phyloP scores from a whole-genome alignment of 1,140 invertebrate species.

The Drosophila takahashii region DNA sequence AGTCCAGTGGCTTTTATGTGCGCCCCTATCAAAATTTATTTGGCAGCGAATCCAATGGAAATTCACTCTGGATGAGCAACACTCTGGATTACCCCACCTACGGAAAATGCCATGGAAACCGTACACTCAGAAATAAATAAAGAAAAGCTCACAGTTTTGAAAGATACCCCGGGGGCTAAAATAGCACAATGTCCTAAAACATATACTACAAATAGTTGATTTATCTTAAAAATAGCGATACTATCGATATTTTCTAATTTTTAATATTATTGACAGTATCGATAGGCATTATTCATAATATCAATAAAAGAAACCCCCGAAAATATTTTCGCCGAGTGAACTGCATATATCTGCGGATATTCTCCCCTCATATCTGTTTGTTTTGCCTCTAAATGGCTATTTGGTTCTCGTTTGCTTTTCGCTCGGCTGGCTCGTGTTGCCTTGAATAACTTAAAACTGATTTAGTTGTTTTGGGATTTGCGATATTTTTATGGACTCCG shows the following conservation, averaged over 20 bases:
- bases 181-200: no score
- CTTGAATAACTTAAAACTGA: slow-evolving; percentile 65
- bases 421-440: slow-evolving; percentile 23
- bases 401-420: slow-evolving; percentile 39
- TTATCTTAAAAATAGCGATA: not conserved
- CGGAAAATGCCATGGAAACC: not conserved
- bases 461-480: slow-evolving; percentile 56
- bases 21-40: slow-evolving; percentile 63
- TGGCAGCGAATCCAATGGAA: slow-evolving; percentile 54
- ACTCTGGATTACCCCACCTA: not conserved
- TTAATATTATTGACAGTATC: not conserved
- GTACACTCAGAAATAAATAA: not conserved
- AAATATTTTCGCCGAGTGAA: not conserved
- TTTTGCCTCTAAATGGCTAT: slow-evolving; percentile 50
- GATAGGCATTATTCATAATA: not conserved
- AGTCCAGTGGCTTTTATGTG: slow-evolving; percentile 63
- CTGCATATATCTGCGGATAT: slow-evolving; percentile 4
- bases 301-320: no score
- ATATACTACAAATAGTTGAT: not conserved
- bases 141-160: no score
- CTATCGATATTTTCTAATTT: not conserved
- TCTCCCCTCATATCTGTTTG: slow-evolving; percentile 15
- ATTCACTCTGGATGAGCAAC: slow-evolving; percentile 31
- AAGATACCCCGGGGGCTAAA: no score
- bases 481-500: slow-evolving; percentile 44